Percentiles rank a stretch among this genome's conserved stretches.
Evolutionary conservation across 2,113 vertebrate genomes (phyloP).

Genomic region (Sinocyclocheilus anshuiensis): DNA sequence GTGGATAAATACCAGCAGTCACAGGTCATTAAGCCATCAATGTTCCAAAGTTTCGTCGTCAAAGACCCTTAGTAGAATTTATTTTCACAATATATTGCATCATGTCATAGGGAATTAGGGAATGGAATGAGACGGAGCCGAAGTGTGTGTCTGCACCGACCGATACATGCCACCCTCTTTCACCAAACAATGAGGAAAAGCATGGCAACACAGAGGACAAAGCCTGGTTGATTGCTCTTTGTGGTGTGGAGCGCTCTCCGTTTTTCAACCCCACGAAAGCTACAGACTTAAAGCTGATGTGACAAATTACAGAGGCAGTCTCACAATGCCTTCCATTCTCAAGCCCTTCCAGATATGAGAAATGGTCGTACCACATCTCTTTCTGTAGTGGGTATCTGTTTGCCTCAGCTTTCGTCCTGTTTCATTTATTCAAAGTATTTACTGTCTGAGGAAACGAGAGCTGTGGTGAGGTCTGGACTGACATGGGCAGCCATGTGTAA

Average conservation of each 20-base stretch:
- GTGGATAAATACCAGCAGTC: background rate
- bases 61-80: background rate
- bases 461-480: constrained; percentile 49
- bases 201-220: constrained; percentile 35
- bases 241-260: background rate
- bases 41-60: background rate
- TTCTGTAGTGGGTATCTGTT: constrained; percentile 40
- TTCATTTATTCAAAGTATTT: constrained; percentile 57
- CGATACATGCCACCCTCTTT: constrained; percentile 5
- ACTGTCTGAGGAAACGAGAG: constrained; percentile 43
- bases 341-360: constrained; percentile 37
- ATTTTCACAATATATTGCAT: background rate
- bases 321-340: constrained; percentile 34
- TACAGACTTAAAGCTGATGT: constrained; percentile 38
- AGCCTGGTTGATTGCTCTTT: constrained; percentile 38
- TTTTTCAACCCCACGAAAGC: constrained; percentile 23
- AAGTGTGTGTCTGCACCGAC: background rate
- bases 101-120: background rate
- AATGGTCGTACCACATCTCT: constrained; percentile 30
- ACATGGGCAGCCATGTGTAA: constrained; percentile 56
- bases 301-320: constrained; percentile 36
- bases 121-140: background rate
- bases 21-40: background rate
- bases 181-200: constrained; percentile 31
- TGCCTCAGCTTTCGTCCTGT: constrained; percentile 48